Conservation (phyloP, 1,140 invertebrate species). For the Drosophila albomicans region DNA sequence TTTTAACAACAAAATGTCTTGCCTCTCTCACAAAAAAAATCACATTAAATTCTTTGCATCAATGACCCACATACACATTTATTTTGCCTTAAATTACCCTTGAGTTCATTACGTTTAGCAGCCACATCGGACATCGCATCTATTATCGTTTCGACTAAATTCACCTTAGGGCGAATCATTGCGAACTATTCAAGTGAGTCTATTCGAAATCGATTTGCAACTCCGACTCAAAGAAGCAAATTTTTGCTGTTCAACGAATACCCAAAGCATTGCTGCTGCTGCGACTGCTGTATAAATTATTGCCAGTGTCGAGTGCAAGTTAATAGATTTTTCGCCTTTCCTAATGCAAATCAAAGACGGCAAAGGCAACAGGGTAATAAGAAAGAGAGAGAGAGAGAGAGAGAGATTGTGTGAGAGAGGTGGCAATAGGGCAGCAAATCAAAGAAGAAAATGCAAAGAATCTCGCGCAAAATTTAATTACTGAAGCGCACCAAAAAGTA, state of each 20-base stretch:
- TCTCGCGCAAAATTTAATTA: constrained; percentile 74
- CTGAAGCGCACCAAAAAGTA: constrained; percentile 21
- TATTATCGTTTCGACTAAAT: constrained; percentile 6
- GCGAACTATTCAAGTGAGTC: neutral
- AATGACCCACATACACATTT: constrained; percentile 1
- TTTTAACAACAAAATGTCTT: neutral
- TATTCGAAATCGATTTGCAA: constrained; percentile 31
- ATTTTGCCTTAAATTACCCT: neutral
- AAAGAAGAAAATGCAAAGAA: constrained; percentile 74
- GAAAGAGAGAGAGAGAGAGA: too few relatives aligned
- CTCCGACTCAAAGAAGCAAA: constrained; percentile 22
- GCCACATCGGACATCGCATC: neutral
- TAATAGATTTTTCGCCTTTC: constrained; percentile 71
- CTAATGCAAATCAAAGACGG: constrained; percentile 64
- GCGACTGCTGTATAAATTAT: constrained; percentile 60
- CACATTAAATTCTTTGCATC: neutral
- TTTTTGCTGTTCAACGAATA: constrained; percentile 21
- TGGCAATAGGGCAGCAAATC: constrained; percentile 41
- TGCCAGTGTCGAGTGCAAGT: constrained; percentile 56
- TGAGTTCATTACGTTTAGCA: neutral
- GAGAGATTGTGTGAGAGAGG: neutral
- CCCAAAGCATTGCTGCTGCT: constrained; percentile 30
- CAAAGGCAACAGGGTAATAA: neutral
- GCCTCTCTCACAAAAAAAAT: neutral
- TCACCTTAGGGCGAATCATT: neutral